Conservation (phyloP, 1,140 invertebrate genomes). For the Alviniconcha marisindica region DNA sequence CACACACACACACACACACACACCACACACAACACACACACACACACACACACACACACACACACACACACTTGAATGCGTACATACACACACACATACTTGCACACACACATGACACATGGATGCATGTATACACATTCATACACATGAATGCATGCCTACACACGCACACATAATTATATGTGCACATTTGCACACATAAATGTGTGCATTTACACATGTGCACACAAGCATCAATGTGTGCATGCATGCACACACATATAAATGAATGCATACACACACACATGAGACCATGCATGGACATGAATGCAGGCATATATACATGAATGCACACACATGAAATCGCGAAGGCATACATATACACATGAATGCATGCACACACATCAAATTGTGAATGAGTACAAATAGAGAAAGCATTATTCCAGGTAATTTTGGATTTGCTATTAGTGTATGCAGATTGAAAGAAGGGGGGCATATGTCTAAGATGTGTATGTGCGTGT, state of each 20-base stretch:
- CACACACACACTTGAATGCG: background rate
- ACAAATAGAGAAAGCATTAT: no score
- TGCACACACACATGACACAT: conserved; percentile 1
- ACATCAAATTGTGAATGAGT: background rate
- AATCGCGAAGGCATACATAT: no score
- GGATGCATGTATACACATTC: background rate
- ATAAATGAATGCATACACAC: no score
- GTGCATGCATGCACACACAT: no score
- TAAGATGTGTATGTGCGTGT: background rate
- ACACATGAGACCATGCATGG: background rate
- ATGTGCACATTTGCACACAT: background rate
- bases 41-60: background rate
- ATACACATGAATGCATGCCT: background rate
- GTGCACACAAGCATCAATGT: no score
- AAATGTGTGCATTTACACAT: background rate
- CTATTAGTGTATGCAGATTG: no score
- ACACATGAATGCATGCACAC: no score
- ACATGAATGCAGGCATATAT: background rate
- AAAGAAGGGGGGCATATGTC: no score
- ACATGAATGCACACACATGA: background rate
- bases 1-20: background rate
- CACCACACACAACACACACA: background rate
- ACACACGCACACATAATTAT: background rate
- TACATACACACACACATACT: background rate
- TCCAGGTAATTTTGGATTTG: no score